Conservation (phyloP, 2,888 invertebrate species). For the Allolobophora icterica region DNA sequence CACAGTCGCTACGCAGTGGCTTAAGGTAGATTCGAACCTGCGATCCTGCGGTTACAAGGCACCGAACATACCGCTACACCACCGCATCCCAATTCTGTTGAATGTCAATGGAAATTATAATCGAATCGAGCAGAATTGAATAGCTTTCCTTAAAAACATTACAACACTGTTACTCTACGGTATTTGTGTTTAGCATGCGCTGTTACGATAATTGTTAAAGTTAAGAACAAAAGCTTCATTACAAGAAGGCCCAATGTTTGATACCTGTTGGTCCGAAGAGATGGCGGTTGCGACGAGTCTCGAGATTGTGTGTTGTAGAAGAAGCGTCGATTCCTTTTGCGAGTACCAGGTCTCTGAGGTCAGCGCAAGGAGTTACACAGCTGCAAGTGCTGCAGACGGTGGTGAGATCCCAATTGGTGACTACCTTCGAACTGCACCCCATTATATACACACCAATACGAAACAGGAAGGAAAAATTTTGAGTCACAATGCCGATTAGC, state of each 20-base stretch:
- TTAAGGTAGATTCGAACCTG: too few relatives aligned
- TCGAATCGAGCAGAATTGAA: background rate
- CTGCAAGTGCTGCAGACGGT: background rate
- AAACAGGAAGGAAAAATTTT: background rate
- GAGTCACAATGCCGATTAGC: background rate
- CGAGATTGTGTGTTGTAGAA: background rate
- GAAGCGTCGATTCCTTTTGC: background rate
- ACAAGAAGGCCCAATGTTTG: too few relatives aligned
- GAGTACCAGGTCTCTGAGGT: background rate
- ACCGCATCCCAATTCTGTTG: too few relatives aligned
- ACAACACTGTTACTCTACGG: background rate
- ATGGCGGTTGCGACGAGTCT: background rate
- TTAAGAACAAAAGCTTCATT: too few relatives aligned
- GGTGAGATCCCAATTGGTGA: background rate
- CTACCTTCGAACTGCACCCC: background rate
- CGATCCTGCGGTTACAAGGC: too few relatives aligned
- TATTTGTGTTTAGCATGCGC: too few relatives aligned
- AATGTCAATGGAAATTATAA: background rate
- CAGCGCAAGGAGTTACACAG: background rate
- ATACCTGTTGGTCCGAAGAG: background rate
- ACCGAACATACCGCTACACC: too few relatives aligned
- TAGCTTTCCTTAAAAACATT: background rate
- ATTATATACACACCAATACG: background rate
- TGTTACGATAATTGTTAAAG: too few relatives aligned
- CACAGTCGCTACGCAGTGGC: too few relatives aligned